These are phyloP conservation scores for Melieria omissa DNA, from an alignment of 2,888 invertebrate genomes.

Conservation along the genomic window DNA sequence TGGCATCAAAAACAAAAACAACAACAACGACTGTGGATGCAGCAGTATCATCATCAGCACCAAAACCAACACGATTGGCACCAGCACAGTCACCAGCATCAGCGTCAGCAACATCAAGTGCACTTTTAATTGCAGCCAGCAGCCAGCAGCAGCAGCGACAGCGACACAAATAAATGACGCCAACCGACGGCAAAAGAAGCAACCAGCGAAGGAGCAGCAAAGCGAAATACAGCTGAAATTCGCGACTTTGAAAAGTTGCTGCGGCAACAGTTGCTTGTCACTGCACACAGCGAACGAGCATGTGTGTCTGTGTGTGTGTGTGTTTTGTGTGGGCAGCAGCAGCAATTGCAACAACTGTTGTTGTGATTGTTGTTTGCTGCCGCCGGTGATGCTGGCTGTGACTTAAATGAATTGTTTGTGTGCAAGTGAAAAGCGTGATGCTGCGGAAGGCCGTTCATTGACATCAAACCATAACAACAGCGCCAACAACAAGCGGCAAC, in stretches of 20 bases:
- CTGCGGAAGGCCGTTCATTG: constrained; percentile 49
- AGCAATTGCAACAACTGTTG: constrained; percentile 15
- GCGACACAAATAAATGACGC: constrained; percentile 26
- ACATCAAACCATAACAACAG: constrained; percentile 35
- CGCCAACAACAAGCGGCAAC: constrained; percentile 48
- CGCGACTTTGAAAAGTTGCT: constrained; percentile 37
- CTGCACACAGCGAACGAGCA: neutral
- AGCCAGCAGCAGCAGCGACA: constrained; percentile 37
- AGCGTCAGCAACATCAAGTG: constrained; percentile 32
- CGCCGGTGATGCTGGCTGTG: constrained; percentile 16
- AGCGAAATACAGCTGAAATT: constrained; percentile 23
- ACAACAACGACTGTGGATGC: constrained; percentile 16
- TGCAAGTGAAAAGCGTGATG: constrained; percentile 36
- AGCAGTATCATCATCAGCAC: constrained; percentile 14
- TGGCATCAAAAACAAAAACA: constrained; percentile 11
- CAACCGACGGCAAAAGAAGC: constrained; percentile 21
- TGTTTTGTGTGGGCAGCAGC: constrained; percentile 33
- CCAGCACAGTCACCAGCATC: constrained; percentile 34
- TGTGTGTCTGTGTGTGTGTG: constrained; percentile 12
- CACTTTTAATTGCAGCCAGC: constrained; percentile 28
- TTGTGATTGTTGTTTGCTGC: constrained; percentile 25
- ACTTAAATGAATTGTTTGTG: constrained; percentile 28
- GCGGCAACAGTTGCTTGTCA: constrained; percentile 16
- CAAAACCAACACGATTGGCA: constrained; percentile 22
- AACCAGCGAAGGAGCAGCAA: constrained; percentile 16